Evolutionary conservation across 35 echinoderm and acorn worm species (phyloP), one percentile per base, ranked within the genome.

Genomic region (Anneissia japonica): DNA sequence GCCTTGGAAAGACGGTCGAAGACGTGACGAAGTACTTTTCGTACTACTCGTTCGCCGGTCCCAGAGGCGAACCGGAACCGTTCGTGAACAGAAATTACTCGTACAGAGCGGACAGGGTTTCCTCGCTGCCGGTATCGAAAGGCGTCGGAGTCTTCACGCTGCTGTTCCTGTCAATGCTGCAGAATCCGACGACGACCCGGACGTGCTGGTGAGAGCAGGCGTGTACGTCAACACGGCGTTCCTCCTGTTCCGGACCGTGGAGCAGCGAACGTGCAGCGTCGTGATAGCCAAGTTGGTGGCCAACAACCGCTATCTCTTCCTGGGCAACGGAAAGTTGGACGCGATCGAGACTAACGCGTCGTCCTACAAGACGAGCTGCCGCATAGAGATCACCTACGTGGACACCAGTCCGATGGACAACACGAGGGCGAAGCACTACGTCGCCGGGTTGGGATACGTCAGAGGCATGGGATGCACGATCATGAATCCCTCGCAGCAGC

Each of bases 51-150:
- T 16, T 26, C 19, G 51, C 7, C 2, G 7, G 51, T 23, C 51
- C 51, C 1, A 64, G 51, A 23, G 21, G 10, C 9, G 19, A 3
- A 6, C 5, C 1, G 3, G 76, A 37, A 12, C 31, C 11, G 32
- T 84, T 84, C 35, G 29, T 84, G 23, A 84, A 84, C 82, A 35
- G 33, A n/a, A 84, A 84, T 31, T 84, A 84, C 23, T 84, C 82
- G 46, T 35, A 84, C 23, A 40, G 82, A 28, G 41, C 72, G n/a
- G 31, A 46, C 41, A 56, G 43, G 46, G 45, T 84, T 0, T 6
- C 4, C 23, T 0, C 21, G 0, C 31, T 72, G 46, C 31, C 82
- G 11, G 31, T 45, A 32, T 19, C 40, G 5, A 51, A 45, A 23
- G 33, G 39, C 29, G 82, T 56, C 0, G 17, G 33, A 84, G 4